Conservation (phyloP, 1,140 invertebrate genomes). For the Eufriesea mexicana region DNA sequence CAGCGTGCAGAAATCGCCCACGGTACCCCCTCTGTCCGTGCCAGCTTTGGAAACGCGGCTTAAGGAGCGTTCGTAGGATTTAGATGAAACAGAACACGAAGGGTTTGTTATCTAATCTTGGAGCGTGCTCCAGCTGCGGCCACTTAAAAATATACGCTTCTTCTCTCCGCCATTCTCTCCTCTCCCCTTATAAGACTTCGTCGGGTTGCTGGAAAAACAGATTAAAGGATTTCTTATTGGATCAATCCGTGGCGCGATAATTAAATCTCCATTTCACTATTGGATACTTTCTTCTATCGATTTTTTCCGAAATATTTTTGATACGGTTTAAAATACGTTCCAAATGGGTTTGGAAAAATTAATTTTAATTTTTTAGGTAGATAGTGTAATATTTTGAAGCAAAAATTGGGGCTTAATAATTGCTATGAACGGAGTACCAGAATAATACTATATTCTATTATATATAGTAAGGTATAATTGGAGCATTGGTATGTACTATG, state of each 20-base stretch:
- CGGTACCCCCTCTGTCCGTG: too few relatives aligned
- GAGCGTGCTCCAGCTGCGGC: conserved; percentile 59
- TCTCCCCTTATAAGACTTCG: background rate
- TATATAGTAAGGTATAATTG: too few relatives aligned
- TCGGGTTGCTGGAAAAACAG: background rate
- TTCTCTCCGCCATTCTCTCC: background rate
- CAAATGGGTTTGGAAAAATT: too few relatives aligned
- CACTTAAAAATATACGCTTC: conserved; percentile 61
- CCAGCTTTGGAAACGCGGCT: too few relatives aligned
- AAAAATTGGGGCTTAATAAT: too few relatives aligned
- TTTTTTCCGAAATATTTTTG: background rate
- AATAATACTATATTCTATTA: too few relatives aligned
- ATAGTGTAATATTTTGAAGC: too few relatives aligned
- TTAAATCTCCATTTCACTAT: conserved; percentile 6
- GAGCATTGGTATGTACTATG: too few relatives aligned
- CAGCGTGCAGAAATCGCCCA: too few relatives aligned
- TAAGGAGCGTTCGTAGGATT: conserved; percentile 36
- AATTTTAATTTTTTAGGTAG: too few relatives aligned
- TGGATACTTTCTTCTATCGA: background rate
- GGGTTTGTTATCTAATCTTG: conserved; percentile 65
- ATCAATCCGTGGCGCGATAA: background rate
- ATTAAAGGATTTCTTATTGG: conserved; percentile 9
- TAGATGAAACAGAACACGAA: conserved; percentile 22
- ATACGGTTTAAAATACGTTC: too few relatives aligned
- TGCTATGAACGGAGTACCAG: too few relatives aligned